Evolutionary conservation across 2,113 vertebrate species (phyloP).

Genomic region (Syngnathus typhle): DNA sequence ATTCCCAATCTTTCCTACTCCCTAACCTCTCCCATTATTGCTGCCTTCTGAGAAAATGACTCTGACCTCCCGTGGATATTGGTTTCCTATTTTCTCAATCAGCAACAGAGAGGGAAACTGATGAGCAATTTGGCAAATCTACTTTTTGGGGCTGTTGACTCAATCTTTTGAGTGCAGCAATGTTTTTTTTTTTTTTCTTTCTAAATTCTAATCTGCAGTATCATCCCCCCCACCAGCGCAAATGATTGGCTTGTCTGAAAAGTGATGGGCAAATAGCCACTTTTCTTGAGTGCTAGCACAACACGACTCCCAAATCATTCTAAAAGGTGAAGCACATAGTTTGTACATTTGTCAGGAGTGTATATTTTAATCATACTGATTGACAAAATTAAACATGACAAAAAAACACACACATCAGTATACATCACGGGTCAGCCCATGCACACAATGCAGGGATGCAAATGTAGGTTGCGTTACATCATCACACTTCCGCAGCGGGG

Average conservation of each 20-base stretch:
- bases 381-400: too few relatives aligned
- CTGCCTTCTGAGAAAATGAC: constrained; percentile 29
- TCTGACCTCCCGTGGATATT: constrained; percentile 43
- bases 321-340: not conserved
- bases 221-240: not conserved
- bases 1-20: constrained; percentile 27
- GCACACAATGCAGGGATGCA: too few relatives aligned
- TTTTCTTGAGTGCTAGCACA: too few relatives aligned
- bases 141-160: too few relatives aligned
- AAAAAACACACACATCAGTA: too few relatives aligned
- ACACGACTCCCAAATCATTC: too few relatives aligned
- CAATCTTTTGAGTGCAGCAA: not conserved
- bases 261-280: too few relatives aligned
- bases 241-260: not conserved
- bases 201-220: not conserved
- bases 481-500: too few relatives aligned
- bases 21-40: not conserved
- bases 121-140: not conserved
- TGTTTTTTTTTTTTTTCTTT: constrained; percentile 1
- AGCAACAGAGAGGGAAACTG: not conserved
- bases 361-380: not conserved
- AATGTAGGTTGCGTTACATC: too few relatives aligned
- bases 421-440: too few relatives aligned
- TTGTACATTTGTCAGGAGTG: not conserved
- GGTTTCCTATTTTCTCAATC: constrained; percentile 16